Evolutionary conservation across 2,113 vertebrate species (phyloP), one percentile per base, ranked within the genome.

Genomic region (Hiodon tergisus): DNA sequence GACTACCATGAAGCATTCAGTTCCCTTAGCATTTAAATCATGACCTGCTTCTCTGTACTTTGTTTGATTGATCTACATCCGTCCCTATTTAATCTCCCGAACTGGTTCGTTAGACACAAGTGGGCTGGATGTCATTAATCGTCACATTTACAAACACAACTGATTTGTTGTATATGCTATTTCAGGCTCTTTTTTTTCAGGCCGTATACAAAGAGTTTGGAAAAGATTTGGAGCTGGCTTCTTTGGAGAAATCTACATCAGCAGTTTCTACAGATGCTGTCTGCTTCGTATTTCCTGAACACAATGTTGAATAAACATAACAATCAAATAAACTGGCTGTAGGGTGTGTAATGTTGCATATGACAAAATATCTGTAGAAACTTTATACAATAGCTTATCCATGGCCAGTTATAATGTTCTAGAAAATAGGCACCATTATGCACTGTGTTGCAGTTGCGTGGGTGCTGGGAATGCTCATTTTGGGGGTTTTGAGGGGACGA

Each of bases 21-120:
- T 68, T 67, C 51, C 17, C 54, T 69, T 67, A 69, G 74, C 74
- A 51, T 75, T 75, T 52, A 75, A 66, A 47, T n/a, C 53, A n/a
- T 50, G 54, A 31, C 68, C 48, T 68, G 51, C 10, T 50, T 7
- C 10, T 50, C 67, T 11, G 67, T 11, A 31, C 47, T 14, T 48
- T 13, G 10, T 68, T 50, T 55, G 53, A 69, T 53, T 53, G 52
- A 53, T n/a, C 16, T 55, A 69, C 50, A 69, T 69, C 51, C 8
- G 52, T 7, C 50, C n/a, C 4, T 69, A n/a, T 50, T 55, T 69
- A 16, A n/a, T 69, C 53, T 69, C 53, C 31, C 3, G 54, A n/a
- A 53, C 51, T 7, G 14, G 2, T 10, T 50, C 52, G 51, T 52
- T 69, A 69, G 68, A n/a, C n/a, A 16, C 48, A 53, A 47, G 52